Percentiles rank a stretch among this genome's conserved stretches.
phyloP scores from a whole-genome alignment of 1,140 invertebrate species.

The Cephus cinctus region DNA sequence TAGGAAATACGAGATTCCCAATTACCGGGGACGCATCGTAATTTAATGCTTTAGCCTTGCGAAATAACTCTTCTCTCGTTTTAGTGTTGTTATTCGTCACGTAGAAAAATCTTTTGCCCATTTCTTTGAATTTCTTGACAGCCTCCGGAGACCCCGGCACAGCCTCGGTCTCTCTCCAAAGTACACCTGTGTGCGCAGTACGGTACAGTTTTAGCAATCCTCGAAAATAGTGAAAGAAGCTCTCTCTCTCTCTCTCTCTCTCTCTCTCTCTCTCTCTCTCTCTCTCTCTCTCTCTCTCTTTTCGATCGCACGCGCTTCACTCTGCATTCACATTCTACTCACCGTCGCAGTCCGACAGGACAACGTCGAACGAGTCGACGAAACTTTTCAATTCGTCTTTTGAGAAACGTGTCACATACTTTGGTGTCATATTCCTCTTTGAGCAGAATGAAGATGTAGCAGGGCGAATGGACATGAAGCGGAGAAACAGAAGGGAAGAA shows the following conservation, averaged over 20 bases:
- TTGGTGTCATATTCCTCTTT: too few species aligned
- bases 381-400: conserved; percentile 40
- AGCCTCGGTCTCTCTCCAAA: conserved; percentile 77
- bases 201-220: too few species aligned
- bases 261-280: too few species aligned
- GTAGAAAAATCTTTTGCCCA: conserved; percentile 84
- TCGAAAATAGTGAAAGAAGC: too few species aligned
- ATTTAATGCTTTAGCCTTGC: conserved; percentile 74
- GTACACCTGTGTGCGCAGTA: conserved; percentile 73
- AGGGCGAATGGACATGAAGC: too few species aligned
- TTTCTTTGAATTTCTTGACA: conserved; percentile 68
- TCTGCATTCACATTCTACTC: too few species aligned
- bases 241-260: too few species aligned
- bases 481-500: too few species aligned
- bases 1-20: conserved; percentile 6
- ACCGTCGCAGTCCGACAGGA: conserved; percentile 57
- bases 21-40: conserved; percentile 66
- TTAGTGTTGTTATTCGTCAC: conserved; percentile 93
- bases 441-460: conserved; percentile 27
- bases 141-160: conserved; percentile 69
- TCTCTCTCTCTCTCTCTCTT: too few species aligned
- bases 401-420: too few species aligned
- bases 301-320: too few species aligned
- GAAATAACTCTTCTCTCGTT: conserved; percentile 72
- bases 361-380: conserved; percentile 48